Conservation (phyloP, 2,797 vertebrate genomes). For the Rousettus madagascariensis region DNA sequence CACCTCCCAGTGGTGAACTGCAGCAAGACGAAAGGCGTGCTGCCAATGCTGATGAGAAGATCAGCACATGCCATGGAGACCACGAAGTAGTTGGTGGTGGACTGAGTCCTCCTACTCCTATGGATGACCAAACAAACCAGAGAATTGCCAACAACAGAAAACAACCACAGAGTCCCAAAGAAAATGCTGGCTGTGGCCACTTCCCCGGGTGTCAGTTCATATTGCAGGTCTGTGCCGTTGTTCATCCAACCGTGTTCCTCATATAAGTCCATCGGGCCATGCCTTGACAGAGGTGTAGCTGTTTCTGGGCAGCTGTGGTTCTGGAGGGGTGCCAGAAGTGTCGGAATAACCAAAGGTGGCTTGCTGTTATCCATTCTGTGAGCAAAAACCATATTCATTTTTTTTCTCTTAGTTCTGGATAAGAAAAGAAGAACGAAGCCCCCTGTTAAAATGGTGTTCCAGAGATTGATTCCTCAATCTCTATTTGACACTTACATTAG, state of each 20-base stretch:
- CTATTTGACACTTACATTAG: neutral
- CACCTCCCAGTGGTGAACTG: slow-evolving; percentile 90
- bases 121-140: slow-evolving; percentile 95
- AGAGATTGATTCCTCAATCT: neutral
- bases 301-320: slow-evolving; percentile 85
- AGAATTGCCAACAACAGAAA: slow-evolving; percentile 92
- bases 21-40: slow-evolving; percentile 90
- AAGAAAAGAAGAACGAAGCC: slow-evolving; percentile 70
- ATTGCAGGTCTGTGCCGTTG: slow-evolving; percentile 80
- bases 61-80: slow-evolving; percentile 96
- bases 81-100: slow-evolving; percentile 97
- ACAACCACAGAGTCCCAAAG: slow-evolving; percentile 90
- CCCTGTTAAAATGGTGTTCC: neutral
- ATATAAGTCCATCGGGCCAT: neutral
- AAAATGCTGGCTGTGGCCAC: slow-evolving; percentile 86
- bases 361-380: slow-evolving; percentile 82
- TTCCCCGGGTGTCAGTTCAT: slow-evolving; percentile 85
- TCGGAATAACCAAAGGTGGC: slow-evolving; percentile 78
- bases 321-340: slow-evolving; percentile 83
- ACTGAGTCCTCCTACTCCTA: slow-evolving; percentile 95
- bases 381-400: slow-evolving; percentile 84
- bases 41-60: slow-evolving; percentile 89
- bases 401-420: slow-evolving; percentile 74
- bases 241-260: slow-evolving; percentile 66
- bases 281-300: slow-evolving; percentile 70